Evolutionary conservation across 2,888 invertebrate genomes (phyloP).

Genomic region (Allacma fusca): DNA sequence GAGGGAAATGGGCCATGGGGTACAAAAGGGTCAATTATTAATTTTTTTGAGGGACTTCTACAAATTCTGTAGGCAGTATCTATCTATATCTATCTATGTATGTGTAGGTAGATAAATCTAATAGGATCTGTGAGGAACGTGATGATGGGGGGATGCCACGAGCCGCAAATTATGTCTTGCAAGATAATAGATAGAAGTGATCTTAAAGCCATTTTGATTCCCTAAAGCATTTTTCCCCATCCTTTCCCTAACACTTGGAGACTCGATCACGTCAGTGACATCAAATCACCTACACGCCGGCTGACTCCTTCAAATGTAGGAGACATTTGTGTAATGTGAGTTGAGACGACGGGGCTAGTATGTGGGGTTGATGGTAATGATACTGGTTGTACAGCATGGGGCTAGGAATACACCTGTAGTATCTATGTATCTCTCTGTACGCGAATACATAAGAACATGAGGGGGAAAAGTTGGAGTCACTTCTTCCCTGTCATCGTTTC

Average conservation of each 20-base stretch:
- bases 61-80: no score
- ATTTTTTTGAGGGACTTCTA: no score
- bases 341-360: neutral
- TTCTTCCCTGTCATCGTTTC: conserved; percentile 18
- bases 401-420: neutral
- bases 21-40: no score
- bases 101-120: no score
- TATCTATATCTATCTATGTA: no score
- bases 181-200: conserved; percentile 10
- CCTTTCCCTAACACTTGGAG: neutral
- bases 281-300: neutral
- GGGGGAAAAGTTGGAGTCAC: neutral
- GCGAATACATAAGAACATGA: neutral
- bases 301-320: neutral
- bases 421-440: no score
- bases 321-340: no score
- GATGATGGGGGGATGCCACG: neutral
- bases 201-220: conserved; percentile 8
- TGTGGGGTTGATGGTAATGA: neutral
- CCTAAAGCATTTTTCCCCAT: conserved; percentile 21
- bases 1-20: no score
- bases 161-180: neutral
- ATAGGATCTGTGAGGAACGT: no score
- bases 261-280: conserved; percentile 28
- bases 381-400: neutral